These are phyloP conservation scores for Enteromius treurensis DNA, from an alignment of 2,797 vertebrate genomes.

Conservation along the genomic window DNA sequence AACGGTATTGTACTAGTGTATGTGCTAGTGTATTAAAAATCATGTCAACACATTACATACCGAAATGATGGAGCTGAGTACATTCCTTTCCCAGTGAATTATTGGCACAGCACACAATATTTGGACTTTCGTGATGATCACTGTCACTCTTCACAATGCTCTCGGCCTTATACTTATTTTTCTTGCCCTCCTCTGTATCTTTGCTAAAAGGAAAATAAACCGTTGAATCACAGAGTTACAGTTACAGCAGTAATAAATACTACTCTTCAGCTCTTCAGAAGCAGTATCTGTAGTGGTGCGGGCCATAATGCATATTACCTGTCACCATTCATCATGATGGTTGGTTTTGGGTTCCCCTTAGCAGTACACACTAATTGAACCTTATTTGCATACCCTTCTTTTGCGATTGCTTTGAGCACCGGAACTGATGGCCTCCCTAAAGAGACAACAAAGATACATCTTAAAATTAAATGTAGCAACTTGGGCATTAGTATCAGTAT, in stretches of 20 bases:
- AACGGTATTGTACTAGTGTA: background rate
- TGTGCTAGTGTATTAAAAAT: background rate
- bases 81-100: slow-evolving; percentile 86
- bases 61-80: slow-evolving; percentile 82
- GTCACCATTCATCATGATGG: slow-evolving; percentile 72
- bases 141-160: background rate
- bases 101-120: slow-evolving; percentile 82
- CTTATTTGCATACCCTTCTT: fast-evolving
- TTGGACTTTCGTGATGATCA: fast-evolving
- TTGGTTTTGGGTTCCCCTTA: slow-evolving; percentile 76
- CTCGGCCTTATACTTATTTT: background rate
- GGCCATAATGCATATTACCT: background rate
- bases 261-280: background rate
- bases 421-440: slow-evolving; percentile 71
- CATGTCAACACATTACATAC: slow-evolving; percentile 71
- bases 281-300: background rate
- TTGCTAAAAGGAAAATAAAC: slow-evolving; percentile 2
- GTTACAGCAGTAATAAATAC: background rate
- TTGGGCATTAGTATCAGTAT: background rate
- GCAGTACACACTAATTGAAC: slow-evolving; percentile 71
- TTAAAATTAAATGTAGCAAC: background rate
- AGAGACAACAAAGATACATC: slow-evolving; percentile 28
- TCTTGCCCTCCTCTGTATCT: background rate
- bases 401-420: background rate
- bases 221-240: background rate